Evolutionary conservation across 92 coral and sea anemone species (phyloP).

Genomic region (Bergia puertoricense): DNA sequence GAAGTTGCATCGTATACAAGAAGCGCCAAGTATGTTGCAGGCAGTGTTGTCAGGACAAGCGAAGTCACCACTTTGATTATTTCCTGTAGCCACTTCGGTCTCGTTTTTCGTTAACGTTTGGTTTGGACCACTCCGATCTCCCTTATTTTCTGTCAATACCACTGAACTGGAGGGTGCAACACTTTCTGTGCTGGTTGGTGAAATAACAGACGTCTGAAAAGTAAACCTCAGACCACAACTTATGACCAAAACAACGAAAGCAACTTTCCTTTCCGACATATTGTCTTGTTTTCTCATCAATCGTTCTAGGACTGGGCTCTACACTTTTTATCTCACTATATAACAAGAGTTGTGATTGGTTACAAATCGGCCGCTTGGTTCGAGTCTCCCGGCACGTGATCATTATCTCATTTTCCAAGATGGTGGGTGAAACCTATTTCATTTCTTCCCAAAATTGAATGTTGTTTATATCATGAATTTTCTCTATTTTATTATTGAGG

Average conservation of each 20-base stretch:
- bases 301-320: constrained; percentile 21
- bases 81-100: neutral
- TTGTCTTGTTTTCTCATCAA: neutral
- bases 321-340: neutral
- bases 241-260: neutral
- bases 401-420: constrained; percentile 85
- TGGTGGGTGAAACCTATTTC: constrained; percentile 74
- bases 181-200: constrained; percentile 29
- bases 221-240: neutral
- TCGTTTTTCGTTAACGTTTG: neutral
- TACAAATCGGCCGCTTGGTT: neutral
- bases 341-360: constrained; percentile 26
- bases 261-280: constrained; percentile 28
- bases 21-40: constrained; percentile 70
- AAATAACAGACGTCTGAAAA: constrained; percentile 28
- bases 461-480: constrained; percentile 17
- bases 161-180: constrained; percentile 23
- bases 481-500: neutral
- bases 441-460: constrained; percentile 13
- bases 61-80: neutral
- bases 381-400: constrained; percentile 72
- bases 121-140: constrained; percentile 3
- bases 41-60: constrained; percentile 63
- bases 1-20: constrained; percentile 67
- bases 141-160: neutral